These are phyloP conservation scores for Oligia latruncula DNA, from an alignment of 2,888 invertebrate species.

Conservation along the genomic window DNA sequence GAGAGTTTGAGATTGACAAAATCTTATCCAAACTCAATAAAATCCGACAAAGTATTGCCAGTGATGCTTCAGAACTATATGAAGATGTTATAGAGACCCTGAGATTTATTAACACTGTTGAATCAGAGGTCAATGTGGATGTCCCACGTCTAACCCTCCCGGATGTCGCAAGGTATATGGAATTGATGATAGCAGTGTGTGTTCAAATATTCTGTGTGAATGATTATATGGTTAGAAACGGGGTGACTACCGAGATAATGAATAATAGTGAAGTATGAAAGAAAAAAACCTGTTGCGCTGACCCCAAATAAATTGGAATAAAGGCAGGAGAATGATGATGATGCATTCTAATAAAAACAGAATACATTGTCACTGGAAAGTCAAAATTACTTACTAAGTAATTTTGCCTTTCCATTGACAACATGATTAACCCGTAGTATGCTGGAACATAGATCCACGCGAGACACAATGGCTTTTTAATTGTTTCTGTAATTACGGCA, in stretches of 20 bases:
- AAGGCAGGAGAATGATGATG: too few species aligned
- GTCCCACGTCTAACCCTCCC: conserved; percentile 83
- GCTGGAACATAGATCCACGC: too few species aligned
- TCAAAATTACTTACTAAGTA: too few species aligned
- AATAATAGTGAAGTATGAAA: neutral
- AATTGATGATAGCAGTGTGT: neutral
- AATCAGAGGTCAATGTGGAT: conserved; percentile 80
- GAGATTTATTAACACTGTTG: conserved; percentile 80
- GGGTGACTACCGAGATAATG: neutral
- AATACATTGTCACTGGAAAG: neutral
- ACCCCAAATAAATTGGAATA: neutral
- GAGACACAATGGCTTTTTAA: too few species aligned
- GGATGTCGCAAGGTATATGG: conserved; percentile 80
- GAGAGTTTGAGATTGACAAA: conserved; percentile 85
- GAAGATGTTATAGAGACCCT: conserved; percentile 86
- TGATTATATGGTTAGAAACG: neutral
- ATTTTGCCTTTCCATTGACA: too few species aligned
- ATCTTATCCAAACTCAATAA: conserved; percentile 83
- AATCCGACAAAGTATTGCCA: conserved; percentile 82
- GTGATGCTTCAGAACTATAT: conserved; percentile 79
- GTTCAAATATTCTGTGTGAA: neutral
- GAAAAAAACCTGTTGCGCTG: neutral
- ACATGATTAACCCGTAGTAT: too few species aligned
- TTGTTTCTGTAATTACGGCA: too few species aligned
- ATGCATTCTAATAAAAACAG: neutral